Conservation (phyloP, 2,113 vertebrate genomes). For the Formicarius rufipectus region DNA sequence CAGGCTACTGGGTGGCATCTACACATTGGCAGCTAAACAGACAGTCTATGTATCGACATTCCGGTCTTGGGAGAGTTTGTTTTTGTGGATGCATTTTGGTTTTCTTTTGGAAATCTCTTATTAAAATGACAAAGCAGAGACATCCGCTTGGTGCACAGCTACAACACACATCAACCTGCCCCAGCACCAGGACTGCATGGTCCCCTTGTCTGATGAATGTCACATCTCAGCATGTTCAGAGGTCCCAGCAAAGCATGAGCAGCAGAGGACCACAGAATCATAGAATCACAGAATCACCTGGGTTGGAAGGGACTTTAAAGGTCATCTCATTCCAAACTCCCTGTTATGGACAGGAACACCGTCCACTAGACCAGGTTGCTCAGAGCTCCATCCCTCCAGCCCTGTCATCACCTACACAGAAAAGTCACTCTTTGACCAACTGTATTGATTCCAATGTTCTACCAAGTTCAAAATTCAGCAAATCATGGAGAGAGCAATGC, state of each 20-base stretch:
- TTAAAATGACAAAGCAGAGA: neutral
- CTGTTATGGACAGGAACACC: neutral
- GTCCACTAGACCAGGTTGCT: neutral
- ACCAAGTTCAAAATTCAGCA: neutral
- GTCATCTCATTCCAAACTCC: neutral
- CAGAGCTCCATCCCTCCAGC: neutral
- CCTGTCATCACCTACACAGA: neutral
- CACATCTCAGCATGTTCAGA: too few species aligned
- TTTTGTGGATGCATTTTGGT: neutral
- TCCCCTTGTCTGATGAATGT: neutral
- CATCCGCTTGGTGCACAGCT: neutral
- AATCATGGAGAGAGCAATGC: neutral
- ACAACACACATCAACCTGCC: neutral
- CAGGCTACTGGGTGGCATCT: neutral
- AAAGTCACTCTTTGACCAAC: neutral
- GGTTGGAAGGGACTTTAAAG: neutral
- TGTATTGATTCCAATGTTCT: fast-evolving
- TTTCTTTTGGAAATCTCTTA: neutral
- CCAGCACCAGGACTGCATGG: neutral
- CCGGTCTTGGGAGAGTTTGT: neutral
- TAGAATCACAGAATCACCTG: neutral
- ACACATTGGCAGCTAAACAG: neutral
- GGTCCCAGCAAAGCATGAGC: too few species aligned
- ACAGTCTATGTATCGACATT: neutral
- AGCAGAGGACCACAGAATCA: neutral